phyloP scores from a whole-genome alignment of 2,113 vertebrate species.

The Phylloscopus trochilus region DNA sequence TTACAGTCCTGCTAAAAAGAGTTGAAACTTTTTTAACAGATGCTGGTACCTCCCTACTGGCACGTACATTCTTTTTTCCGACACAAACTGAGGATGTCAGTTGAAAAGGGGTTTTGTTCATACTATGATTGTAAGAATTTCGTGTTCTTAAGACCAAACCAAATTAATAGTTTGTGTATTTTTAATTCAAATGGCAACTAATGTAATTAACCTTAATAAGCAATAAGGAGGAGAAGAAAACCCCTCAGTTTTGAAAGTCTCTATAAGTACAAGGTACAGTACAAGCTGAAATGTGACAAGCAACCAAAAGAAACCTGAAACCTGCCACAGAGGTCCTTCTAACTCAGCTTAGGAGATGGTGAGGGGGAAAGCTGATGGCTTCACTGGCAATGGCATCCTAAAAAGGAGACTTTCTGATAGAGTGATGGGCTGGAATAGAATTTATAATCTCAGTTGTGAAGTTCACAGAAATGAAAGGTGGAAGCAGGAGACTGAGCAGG shows the following conservation, averaged over 20 bases:
- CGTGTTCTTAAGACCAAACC: background rate
- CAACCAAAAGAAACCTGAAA: background rate
- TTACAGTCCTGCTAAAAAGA: background rate
- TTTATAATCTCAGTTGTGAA: background rate
- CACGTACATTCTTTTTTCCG: rapidly evolving
- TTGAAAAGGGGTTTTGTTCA: background rate
- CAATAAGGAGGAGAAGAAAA: background rate
- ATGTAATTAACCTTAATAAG: background rate
- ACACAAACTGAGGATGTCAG: background rate
- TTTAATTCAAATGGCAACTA: background rate
- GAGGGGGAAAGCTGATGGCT: background rate
- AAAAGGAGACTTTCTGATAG: background rate
- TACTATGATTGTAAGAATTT: background rate
- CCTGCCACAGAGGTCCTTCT: background rate
- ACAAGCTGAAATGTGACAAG: background rate
- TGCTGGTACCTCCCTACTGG: background rate
- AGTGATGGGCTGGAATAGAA: background rate
- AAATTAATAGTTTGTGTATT: background rate
- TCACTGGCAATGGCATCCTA: background rate
- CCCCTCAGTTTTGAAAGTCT: background rate
- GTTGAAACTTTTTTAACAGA: background rate
- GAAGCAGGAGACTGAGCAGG: background rate
- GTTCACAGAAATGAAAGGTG: background rate
- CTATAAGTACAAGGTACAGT: background rate
- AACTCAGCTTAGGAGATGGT: background rate